Evolutionary conservation across 2,797 vertebrate genomes (phyloP).

Genomic region (Bufotes viridis): DNA sequence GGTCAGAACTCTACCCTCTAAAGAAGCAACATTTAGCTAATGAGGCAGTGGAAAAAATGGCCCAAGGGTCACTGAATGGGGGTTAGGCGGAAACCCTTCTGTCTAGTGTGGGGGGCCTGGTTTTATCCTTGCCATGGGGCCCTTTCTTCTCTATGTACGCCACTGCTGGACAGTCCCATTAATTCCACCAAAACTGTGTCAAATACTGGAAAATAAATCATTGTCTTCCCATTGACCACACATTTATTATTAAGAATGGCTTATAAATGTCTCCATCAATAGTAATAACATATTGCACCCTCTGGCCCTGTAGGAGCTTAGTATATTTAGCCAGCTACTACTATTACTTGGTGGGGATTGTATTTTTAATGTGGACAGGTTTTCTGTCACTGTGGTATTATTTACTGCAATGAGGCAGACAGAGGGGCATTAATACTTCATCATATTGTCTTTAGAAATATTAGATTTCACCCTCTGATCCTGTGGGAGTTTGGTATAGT

Average conservation of each 20-base stretch:
- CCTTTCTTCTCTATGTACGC: no score
- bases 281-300: constrained; percentile 4
- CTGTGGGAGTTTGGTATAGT: background rate
- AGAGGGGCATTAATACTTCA: constrained; percentile 73
- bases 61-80: no score
- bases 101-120: no score
- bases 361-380: background rate
- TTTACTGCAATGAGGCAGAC: constrained; percentile 60
- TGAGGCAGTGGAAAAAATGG: no score
- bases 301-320: constrained; percentile 3
- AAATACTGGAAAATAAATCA: background rate
- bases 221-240: constrained; percentile 24
- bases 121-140: no score
- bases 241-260: background rate
- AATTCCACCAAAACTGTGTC: background rate
- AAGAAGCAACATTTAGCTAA: no score
- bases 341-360: background rate
- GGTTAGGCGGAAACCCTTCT: no score
- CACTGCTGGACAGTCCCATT: no score
- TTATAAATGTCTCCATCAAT: background rate
- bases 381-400: constrained; percentile 28
- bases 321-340: background rate
- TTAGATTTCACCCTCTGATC: background rate
- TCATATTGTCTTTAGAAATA: constrained; percentile 42
- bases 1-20: no score